A percentile compares a stretch with the other conserved stretches of the same genome.
Evolutionary conservation across 2,797 vertebrate species (phyloP).

Genomic region (Darevskia mixta): DNA sequence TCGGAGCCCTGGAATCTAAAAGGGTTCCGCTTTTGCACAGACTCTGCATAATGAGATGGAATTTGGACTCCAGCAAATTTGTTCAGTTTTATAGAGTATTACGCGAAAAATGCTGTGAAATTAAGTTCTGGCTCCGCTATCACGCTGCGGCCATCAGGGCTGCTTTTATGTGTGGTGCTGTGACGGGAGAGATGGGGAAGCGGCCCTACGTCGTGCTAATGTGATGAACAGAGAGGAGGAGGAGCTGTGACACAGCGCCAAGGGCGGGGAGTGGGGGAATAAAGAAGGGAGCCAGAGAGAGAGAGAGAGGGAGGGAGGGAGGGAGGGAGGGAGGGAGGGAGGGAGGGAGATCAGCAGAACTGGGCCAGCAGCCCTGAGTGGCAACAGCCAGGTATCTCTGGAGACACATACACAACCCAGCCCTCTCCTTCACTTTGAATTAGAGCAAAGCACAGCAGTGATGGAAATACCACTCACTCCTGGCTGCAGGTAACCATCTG

Average conservation of each 20-base stretch:
- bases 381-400: neutral
- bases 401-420: neutral
- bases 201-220: conserved; percentile 46
- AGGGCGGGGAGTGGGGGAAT: conserved; percentile 24
- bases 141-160: conserved; percentile 54
- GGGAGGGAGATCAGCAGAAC: neutral
- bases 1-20: conserved; percentile 32
- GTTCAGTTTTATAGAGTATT: conserved; percentile 67
- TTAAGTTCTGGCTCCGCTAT: conserved; percentile 63
- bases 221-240: conserved; percentile 38
- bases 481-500: neutral
- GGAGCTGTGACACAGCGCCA: conserved; percentile 38
- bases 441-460: neutral
- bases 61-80: conserved; percentile 68
- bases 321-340: conserved; percentile 33
- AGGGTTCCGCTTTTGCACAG: conserved; percentile 51
- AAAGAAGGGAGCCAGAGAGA: conserved; percentile 54
- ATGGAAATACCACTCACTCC: neutral
- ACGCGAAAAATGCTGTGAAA: conserved; percentile 62
- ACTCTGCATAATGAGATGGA: conserved; percentile 61
- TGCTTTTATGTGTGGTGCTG: conserved; percentile 52
- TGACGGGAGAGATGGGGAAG: conserved; percentile 45
- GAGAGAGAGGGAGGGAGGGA: conserved; percentile 6
- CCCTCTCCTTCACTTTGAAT: neutral
- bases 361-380: neutral